Conservation (phyloP, 2,113 vertebrate genomes). For the Chaetorhynchus papuensis region DNA sequence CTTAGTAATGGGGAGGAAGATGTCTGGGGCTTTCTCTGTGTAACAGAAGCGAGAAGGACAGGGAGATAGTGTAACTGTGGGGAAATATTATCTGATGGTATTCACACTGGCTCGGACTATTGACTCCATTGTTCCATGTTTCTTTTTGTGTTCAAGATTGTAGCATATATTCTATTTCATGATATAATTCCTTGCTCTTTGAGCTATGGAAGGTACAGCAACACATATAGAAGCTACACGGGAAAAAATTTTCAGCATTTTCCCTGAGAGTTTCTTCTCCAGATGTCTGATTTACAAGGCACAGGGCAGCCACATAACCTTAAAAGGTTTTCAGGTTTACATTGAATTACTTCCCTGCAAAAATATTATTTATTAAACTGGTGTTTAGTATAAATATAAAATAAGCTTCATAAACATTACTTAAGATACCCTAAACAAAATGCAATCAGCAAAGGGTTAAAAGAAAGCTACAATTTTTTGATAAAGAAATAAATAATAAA, state of each 20-base stretch:
- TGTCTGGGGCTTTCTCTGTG: neutral
- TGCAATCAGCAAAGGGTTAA: neutral
- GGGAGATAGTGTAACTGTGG: neutral
- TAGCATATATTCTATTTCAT: neutral
- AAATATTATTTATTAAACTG: neutral
- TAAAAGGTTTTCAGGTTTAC: neutral
- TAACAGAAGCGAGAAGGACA: neutral
- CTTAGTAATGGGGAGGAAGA: neutral
- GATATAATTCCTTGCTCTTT: neutral
- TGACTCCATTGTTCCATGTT: neutral
- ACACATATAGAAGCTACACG: neutral
- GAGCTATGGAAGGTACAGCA: neutral
- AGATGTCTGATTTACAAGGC: neutral
- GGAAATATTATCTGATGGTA: too few relatives aligned
- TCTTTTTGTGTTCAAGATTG: neutral
- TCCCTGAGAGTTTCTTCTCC: neutral
- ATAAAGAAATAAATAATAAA: neutral
- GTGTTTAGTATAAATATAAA: neutral
- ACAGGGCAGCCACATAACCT: neutral
- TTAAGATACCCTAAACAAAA: neutral
- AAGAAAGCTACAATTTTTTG: neutral
- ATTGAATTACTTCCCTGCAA: neutral
- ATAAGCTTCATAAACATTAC: neutral
- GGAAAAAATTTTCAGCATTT: neutral
- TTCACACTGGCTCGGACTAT: neutral